Evolutionary conservation across 2,888 invertebrate species (phyloP).

Genomic region (Callosobruchus maculatus): DNA sequence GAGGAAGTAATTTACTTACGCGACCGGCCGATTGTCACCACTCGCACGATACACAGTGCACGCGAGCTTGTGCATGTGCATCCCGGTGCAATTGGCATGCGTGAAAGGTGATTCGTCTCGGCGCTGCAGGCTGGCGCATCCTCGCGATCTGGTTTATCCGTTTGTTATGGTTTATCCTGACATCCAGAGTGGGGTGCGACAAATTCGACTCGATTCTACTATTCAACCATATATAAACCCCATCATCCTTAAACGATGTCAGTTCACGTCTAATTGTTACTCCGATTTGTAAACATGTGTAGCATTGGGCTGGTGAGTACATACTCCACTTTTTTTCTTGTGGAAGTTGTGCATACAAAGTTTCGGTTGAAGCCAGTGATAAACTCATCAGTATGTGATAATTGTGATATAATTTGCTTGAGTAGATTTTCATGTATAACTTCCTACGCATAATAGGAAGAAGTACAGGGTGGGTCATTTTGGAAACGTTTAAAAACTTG

Average conservation of each 20-base stretch:
- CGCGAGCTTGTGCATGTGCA: neutral
- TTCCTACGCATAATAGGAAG: too few species aligned
- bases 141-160: slow-evolving; percentile 39
- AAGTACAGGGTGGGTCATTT: too few species aligned
- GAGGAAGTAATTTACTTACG: neutral
- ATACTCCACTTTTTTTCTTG: neutral
- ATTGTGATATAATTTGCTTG: too few species aligned
- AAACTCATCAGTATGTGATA: too few species aligned
- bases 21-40: neutral
- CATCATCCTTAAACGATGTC: slow-evolving; percentile 28
- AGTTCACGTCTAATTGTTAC: slow-evolving; percentile 21
- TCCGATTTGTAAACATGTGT: slow-evolving; percentile 17
- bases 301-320: slow-evolving; percentile 28
- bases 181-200: slow-evolving; percentile 35
- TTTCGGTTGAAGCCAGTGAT: too few species aligned
- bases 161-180: slow-evolving; percentile 33
- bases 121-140: slow-evolving; percentile 21
- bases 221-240: slow-evolving; percentile 35
- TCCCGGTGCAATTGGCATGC: neutral
- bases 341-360: too few species aligned
- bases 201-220: slow-evolving; percentile 25
- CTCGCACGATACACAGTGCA: neutral
- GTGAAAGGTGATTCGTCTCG: slow-evolving; percentile 10
- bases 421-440: too few species aligned
- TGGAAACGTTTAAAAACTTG: too few species aligned